A percentile compares a stretch with the other conserved stretches of the same genome.
Conservation (phyloP, 2,113 vertebrate genomes). For the Prunella fulvescens region DNA sequence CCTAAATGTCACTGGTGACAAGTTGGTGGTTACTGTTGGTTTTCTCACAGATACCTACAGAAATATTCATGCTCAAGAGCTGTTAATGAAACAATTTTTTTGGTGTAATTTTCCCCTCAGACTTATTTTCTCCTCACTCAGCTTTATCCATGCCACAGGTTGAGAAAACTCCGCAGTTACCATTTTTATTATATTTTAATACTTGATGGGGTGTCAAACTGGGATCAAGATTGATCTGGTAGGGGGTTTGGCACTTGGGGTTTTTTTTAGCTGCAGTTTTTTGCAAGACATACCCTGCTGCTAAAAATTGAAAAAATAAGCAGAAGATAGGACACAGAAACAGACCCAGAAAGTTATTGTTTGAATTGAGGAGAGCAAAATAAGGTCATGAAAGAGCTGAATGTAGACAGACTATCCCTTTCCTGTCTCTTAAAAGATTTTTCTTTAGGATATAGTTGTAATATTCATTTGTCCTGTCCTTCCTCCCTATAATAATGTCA, state of each 20-base stretch:
- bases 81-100: background rate
- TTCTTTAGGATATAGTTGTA: background rate
- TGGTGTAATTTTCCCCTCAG: background rate
- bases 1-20: background rate
- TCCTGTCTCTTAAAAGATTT: background rate
- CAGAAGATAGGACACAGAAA: background rate
- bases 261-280: accelerated
- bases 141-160: background rate
- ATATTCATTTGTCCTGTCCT: background rate
- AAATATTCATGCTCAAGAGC: background rate
- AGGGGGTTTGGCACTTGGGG: background rate
- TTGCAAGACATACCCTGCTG: background rate
- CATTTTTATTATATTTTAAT: background rate
- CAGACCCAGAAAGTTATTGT: background rate
- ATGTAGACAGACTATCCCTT: background rate
- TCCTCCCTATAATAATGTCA: background rate
- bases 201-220: background rate
- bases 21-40: background rate
- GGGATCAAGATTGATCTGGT: background rate
- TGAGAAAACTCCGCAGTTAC: background rate
- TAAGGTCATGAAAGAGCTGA: background rate
- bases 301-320: background rate
- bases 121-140: background rate
- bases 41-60: background rate
- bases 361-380: background rate